A percentile compares a stretch with the other conserved stretches of the same genome.
Evolutionary conservation across 1,140 invertebrate genomes (phyloP).

Genomic region (Ladona fulva): DNA sequence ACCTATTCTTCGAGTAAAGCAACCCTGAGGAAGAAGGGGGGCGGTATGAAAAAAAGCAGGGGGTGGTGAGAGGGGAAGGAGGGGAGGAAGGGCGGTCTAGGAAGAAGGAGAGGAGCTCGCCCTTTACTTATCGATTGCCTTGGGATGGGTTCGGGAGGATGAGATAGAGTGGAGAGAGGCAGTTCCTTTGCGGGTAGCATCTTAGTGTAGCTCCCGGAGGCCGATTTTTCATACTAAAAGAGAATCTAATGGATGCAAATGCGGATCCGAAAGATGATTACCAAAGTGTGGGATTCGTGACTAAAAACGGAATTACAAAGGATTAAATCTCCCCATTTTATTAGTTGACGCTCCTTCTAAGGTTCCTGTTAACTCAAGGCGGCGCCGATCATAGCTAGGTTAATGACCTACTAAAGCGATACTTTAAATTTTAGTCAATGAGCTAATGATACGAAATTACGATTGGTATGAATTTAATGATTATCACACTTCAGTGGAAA

Average conservation of each 20-base stretch:
- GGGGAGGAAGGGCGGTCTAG: background rate
- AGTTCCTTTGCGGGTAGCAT: background rate
- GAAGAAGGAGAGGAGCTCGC: background rate
- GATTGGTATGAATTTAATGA: no score
- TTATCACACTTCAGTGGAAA: no score
- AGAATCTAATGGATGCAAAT: background rate
- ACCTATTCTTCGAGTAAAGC: no score
- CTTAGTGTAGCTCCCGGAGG: background rate
- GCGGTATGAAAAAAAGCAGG: background rate
- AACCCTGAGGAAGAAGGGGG: background rate
- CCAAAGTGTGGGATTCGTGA: no score
- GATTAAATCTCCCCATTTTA: no score
- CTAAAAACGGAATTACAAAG: no score
- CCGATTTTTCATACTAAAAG: background rate
- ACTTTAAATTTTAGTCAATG: no score
- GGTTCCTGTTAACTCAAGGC: no score
- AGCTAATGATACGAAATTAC: no score
- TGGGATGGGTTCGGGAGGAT: constrained; percentile 22
- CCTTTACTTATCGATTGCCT: background rate
- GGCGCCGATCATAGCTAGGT: no score
- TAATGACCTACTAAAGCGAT: no score
- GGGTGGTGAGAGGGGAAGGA: background rate
- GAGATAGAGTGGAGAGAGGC: constrained; percentile 14
- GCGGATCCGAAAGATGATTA: background rate
- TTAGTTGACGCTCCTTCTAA: no score